These are phyloP conservation scores for Lasiurus borealis DNA, from an alignment of 2,113 vertebrate species.

Conservation along the genomic window DNA sequence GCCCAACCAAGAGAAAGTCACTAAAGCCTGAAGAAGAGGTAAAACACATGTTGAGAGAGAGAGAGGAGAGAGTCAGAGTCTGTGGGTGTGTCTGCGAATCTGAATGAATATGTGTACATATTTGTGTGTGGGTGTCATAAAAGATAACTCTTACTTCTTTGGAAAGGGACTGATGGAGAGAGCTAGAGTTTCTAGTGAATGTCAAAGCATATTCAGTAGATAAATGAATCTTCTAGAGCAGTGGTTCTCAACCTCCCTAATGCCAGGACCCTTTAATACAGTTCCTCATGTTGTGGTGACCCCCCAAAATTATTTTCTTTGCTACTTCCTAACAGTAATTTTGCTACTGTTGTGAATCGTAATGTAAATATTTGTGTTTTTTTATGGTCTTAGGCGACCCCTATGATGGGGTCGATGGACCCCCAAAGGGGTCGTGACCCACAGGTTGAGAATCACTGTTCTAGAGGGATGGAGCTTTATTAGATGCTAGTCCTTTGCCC, in stretches of 20 bases:
- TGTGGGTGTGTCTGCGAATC: not conserved
- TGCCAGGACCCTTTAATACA: no score
- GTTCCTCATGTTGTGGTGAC: no score
- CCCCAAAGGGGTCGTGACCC: no score
- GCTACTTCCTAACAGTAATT: no score
- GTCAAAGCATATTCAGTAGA: not conserved
- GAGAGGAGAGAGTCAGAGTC: not conserved
- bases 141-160: conserved; percentile 30
- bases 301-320: no score
- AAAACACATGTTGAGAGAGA: not conserved
- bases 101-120: not conserved
- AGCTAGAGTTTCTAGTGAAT: not conserved
- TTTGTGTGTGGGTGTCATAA: not conserved
- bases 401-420: no score
- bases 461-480: not conserved
- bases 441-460: not conserved
- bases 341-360: no score
- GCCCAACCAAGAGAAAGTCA: conserved; percentile 83
- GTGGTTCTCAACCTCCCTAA: no score
- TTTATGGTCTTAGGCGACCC: no score
- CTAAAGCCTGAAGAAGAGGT: conserved; percentile 36
- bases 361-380: no score
- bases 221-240: not conserved
- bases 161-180: not conserved
- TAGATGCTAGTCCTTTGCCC: not conserved